Evolutionary conservation across 2,797 vertebrate genomes (phyloP).

Genomic region (Cheracebus regulus): DNA sequence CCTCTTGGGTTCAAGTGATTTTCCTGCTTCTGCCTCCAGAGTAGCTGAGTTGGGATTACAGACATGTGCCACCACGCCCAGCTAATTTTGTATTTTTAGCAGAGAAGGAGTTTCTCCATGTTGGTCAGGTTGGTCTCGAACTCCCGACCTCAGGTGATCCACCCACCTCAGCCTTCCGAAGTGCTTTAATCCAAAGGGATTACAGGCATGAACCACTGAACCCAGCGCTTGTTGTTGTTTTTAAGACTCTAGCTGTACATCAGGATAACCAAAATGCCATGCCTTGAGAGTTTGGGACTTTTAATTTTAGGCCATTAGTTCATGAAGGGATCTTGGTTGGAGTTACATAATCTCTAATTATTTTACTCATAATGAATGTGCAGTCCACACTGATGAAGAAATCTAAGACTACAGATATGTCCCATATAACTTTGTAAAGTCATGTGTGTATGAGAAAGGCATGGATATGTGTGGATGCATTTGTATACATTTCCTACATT

Average conservation of each 20-base stretch:
- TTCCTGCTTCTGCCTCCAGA: too few species aligned
- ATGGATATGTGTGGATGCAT: neutral
- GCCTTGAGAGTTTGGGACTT: neutral
- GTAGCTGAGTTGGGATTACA: too few species aligned
- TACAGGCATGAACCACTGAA: too few species aligned
- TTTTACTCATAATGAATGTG: neutral
- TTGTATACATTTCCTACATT: neutral
- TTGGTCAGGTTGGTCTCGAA: too few species aligned
- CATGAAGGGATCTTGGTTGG: neutral
- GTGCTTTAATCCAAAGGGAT: too few species aligned
- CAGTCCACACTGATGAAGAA: neutral
- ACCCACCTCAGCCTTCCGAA: too few species aligned
- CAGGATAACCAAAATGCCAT: neutral
- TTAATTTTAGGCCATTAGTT: neutral
- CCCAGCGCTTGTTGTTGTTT: neutral
- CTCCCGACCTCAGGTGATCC: too few species aligned
- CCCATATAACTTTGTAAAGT: neutral
- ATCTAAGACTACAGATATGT: neutral
- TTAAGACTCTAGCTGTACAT: neutral
- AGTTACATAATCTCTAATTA: neutral
- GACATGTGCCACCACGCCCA: too few species aligned
- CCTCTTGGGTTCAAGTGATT: too few species aligned
- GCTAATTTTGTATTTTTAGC: too few species aligned
- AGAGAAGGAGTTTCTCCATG: too few species aligned
- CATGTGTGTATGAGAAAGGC: neutral